A percentile compares a stretch with the other conserved stretches of the same genome.
Evolutionary conservation across 2,113 vertebrate species (phyloP).

Genomic region (Takifugu flavidus): DNA sequence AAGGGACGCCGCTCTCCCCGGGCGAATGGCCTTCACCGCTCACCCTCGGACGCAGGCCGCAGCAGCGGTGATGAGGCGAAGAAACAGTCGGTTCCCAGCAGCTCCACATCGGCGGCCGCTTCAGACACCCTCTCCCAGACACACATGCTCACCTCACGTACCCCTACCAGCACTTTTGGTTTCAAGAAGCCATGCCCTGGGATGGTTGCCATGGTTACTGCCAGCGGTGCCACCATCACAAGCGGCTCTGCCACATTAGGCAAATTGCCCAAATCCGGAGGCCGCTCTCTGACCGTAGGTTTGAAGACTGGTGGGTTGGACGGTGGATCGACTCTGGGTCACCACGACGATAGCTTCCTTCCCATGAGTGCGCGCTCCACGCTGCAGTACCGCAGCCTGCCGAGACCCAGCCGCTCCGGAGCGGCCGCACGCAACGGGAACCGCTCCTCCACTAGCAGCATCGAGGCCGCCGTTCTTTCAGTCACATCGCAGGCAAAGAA

Average conservation of each 20-base stretch:
- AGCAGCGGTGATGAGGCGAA: conserved; percentile 92
- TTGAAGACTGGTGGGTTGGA: conserved; percentile 68
- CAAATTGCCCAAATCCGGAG: conserved; percentile 91
- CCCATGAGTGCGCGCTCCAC: conserved; percentile 87
- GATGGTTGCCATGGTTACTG: conserved; percentile 86
- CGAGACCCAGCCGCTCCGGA: conserved; percentile 89
- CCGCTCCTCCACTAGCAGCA: conserved; percentile 96
- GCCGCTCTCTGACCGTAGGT: conserved; percentile 74
- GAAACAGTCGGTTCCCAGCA: conserved; percentile 64
- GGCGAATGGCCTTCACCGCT: conserved; percentile 84
- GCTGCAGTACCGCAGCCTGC: conserved; percentile 94
- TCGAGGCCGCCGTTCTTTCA: conserved; percentile 80
- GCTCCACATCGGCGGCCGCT: conserved; percentile 54
- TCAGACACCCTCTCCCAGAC: conserved; percentile 55
- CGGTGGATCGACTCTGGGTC: conserved; percentile 72
- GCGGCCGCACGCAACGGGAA: conserved; percentile 81
- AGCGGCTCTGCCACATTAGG: conserved; percentile 95
- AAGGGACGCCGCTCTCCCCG: conserved; percentile 89
- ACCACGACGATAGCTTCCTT: conserved; percentile 90
- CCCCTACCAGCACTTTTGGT: conserved; percentile 87
- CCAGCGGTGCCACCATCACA: conserved; percentile 91
- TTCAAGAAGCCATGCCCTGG: conserved; percentile 92
- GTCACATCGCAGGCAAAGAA: conserved; percentile 76
- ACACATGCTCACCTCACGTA: conserved; percentile 66
- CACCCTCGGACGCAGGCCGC: conserved; percentile 91